These are phyloP conservation scores for Apodemia mormo DNA, from an alignment of 2,888 invertebrate genomes.

Conservation along the genomic window DNA sequence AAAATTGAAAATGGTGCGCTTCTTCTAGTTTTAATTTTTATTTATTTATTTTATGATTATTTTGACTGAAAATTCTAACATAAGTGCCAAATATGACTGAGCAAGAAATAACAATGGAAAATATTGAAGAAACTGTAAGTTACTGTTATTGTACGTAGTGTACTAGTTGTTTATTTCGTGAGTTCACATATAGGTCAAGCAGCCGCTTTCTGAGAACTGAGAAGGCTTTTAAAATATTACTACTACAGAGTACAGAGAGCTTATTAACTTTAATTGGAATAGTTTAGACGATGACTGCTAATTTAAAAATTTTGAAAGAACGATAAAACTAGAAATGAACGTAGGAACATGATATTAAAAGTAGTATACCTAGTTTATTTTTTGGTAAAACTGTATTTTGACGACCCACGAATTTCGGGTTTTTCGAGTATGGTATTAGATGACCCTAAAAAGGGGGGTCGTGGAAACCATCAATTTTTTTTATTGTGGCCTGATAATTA, in stretches of 20 bases:
- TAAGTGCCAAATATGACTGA: conserved; percentile 57
- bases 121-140: conserved; percentile 71
- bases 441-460: too few species aligned
- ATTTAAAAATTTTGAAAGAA: background rate
- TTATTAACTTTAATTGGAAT: conserved; percentile 20
- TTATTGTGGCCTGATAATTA: too few species aligned
- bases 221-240: conserved; percentile 28
- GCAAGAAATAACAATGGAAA: conserved; percentile 67
- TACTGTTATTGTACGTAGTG: conserved; percentile 25
- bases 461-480: too few species aligned
- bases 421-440: too few species aligned
- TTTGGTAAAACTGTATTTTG: too few species aligned
- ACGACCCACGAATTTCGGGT: too few species aligned
- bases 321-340: background rate
- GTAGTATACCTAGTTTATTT: too few species aligned
- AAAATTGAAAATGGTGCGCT: conserved; percentile 12
- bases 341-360: too few species aligned
- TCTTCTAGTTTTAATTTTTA: conserved; percentile 6
- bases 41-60: conserved; percentile 13
- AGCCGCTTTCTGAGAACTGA: conserved; percentile 34
- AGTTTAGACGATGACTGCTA: background rate
- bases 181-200: conserved; percentile 40
- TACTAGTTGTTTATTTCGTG: conserved; percentile 29
- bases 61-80: conserved; percentile 17
- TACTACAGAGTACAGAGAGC: conserved; percentile 25